Conservation (phyloP, 2,113 vertebrate species). For the Tetrax tetrax region DNA sequence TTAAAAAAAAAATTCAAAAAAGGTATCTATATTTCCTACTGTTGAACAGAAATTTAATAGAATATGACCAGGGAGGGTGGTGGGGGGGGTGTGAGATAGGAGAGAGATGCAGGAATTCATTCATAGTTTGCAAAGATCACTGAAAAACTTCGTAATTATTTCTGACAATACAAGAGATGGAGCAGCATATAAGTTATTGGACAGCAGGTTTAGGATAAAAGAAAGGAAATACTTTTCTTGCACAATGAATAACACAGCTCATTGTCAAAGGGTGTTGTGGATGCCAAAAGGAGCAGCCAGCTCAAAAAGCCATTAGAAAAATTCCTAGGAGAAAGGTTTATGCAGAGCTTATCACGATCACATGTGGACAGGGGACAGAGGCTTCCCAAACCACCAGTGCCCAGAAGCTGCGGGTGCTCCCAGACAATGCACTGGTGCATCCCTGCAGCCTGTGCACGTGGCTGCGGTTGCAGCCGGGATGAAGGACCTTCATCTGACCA, state of each 20-base stretch:
- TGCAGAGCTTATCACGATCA: not conserved
- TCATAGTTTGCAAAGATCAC: not conserved
- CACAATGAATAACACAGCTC: not conserved
- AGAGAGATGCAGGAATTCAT: not conserved
- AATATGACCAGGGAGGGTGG: not conserved
- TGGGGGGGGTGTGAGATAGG: not conserved
- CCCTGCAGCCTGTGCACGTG: not conserved
- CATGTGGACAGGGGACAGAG: not conserved
- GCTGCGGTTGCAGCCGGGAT: accelerated
- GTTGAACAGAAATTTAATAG: not conserved
- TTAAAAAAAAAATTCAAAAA: not conserved
- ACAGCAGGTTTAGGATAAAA: not conserved
- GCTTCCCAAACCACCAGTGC: not conserved
- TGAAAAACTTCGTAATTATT: not conserved
- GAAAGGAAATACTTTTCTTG: not conserved
- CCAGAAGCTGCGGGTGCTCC: not conserved
- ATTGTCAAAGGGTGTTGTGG: not conserved
- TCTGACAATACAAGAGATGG: not conserved
- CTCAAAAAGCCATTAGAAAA: not conserved
- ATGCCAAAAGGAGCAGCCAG: not conserved
- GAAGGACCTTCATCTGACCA: not conserved
- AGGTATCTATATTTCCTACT: not conserved
- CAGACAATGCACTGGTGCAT: accelerated
- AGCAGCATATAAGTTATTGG: not conserved
- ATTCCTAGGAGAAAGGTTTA: not conserved